Base-by-base conservation (phyloP, 2,113 vertebrate genomes). In the Manacus vitellinus region DNA sequence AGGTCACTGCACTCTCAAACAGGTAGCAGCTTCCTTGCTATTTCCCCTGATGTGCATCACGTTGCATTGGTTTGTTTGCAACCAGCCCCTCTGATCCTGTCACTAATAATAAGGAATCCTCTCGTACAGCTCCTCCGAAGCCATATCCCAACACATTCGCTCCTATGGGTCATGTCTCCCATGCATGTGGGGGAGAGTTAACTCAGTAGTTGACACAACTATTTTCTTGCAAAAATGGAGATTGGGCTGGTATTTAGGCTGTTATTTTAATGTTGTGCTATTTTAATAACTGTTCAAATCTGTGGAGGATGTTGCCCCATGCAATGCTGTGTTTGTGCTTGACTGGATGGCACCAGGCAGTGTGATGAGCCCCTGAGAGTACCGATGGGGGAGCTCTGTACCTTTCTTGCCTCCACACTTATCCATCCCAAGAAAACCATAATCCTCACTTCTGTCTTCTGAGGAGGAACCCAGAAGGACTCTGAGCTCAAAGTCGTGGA, bases 41-140 rank as follows among this genome's bases (percentile, higher is more conserved):
- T 98, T 95, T 91, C 96, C 97, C 97, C 95, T 98, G 98, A 98
- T 97, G 96, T 96, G 97, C 94, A 98, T 98, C 98, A 98, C 97
- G 94, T 98, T 97, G 92, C 97, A 98, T 98, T 88, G 97, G 95
- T 85, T 95, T 97, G 93, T 98, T 95, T 88, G 98, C 94, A 98
- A 98, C 95, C 97, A 74, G 98, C 97, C 98, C 98, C 98, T 98
- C 97, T 92, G 97, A 98, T 98, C 95, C 98, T 98, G 98, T 98
- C 97, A 72, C 98, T 97, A 83, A 86, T 98, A 98, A 98, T 98
- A 97, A 98, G 98, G 97, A 93, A 88, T 67, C 93, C 54, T 97
- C 96, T 89, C 93, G 62, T 95, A 27, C 91, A 94, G 95, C 89
- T 95, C 92, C 95, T 92, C 97, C 25, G 1, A 5, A 77, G 62